Evolutionary conservation across 2,113 vertebrate genomes (phyloP), one percentile per base, ranked within the genome.

Genomic region (Callorhinus ursinus): DNA sequence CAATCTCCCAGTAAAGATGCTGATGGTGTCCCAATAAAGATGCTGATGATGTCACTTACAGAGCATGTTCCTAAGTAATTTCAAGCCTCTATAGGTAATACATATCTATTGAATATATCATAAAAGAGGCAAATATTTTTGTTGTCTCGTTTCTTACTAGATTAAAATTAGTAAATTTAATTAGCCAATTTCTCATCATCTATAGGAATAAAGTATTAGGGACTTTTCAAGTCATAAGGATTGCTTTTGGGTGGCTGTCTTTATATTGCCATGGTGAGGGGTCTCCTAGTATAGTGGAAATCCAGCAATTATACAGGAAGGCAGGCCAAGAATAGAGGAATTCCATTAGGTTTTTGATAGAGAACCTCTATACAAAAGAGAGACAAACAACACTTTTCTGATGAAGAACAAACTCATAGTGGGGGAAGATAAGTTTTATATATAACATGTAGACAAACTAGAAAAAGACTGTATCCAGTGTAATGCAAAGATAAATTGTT

Each of bases 141-240:
- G 0, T n/a, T 71, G 22, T 53, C 33, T 90, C 71, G 77, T 96
- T 89, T 95, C 28, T 24, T 96, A 26, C 74, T 71, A 92, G n/a
- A 76, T 93, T 95, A 33, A 90, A 92, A 42, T 88, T 42, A 74
- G 26, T 95, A 84, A 92, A 67, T 26, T 57, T 36, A 57, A 87
- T 82, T 77, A 86, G 28, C 76, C 22, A 84, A 4, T 61, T 91
- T 96, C 90, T 26, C 1, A 15, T 33, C 21, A 71, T 28, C n/a
- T 67, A n/a, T 49, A 74, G 4, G 6, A 91, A 46, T 92, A 55
- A 79, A 63, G 13, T 82, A 26, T 74, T 61, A 42, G 28, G 87
- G 77, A 61, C 55, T 92, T 95, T 26, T 92, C 28, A 82, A 86
- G 65, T 67, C 28, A 36, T n/a, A 84, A 76, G 3, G 26, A 63